Base-by-base conservation (phyloP, 2,888 invertebrate genomes). In the Zonitis immaculata region DNA sequence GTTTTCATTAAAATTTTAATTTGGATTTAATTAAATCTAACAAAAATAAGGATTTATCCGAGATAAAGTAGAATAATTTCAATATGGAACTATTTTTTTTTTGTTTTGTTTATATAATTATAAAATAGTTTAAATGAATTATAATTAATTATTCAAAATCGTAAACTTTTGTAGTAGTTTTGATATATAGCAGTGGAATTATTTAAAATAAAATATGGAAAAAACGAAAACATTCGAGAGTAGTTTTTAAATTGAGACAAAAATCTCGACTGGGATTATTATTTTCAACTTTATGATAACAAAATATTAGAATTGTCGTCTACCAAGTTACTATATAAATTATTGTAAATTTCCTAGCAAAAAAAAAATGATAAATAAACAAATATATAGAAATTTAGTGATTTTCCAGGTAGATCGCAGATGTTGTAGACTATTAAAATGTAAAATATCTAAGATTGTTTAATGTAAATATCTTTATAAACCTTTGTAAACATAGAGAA, bases 401-500 rank as follows among this genome's bases (percentile, higher is more conserved):
- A 50, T 35, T 16, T 11, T 16, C 49, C 49, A 45, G 47, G 35
- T 42, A 56, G 51, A 42, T 56, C 61, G 61, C 65, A 65, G 62
- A 62, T 65, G 65, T 59, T 59, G 57, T 52, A n/a, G n/a, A 54
- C 62, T 63, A 63, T 61, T 62, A 59, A 27, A 27, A 62, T 61
- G 57, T 57, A 48, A 44, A 60, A 58, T 63, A 61, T 58, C 49
- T 39, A 48, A 55, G 49, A 60, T 57, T 63, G 59, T 60, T 65
- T 61, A 62, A 60, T 63, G 60, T 63, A 62, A 62, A 60, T 63
- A 60, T 63, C 62, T 52, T 59, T 62, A n/a, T n/a, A n/a, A n/a
- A n/a, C 62, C 59, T 56, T 44, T 49, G 62, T 60, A 63, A 62
- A 63, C 60, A 63, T 62, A 61, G 56, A 59, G 58, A 52, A 54